A percentile compares a stretch with the other conserved stretches of the same genome.
These are phyloP conservation scores for Tigriopus californicus DNA, from an alignment of 2,888 invertebrate species.

Conservation along the genomic window DNA sequence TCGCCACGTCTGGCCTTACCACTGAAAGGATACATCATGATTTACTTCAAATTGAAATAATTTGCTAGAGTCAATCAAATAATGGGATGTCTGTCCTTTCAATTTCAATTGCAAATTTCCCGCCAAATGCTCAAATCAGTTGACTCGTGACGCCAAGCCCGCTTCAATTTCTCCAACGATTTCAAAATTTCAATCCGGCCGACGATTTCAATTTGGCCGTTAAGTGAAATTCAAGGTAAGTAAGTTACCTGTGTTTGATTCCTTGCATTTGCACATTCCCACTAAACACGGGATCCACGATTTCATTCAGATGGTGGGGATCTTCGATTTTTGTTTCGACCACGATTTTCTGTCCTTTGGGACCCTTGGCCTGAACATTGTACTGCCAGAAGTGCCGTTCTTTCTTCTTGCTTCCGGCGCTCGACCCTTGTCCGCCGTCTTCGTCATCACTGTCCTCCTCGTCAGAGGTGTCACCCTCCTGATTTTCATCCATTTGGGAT, in stretches of 20 bases:
- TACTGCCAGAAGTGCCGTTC: slow-evolving; percentile 95
- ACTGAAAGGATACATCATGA: slow-evolving; percentile 29
- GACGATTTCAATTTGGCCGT: too few species aligned
- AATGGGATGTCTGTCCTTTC: too few species aligned
- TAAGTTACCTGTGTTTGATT: slow-evolving; percentile 66
- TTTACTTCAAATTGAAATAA: too few species aligned
- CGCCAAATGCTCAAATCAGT: neutral
- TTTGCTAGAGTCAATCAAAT: too few species aligned
- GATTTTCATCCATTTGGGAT: neutral
- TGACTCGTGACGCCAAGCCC: too few species aligned
- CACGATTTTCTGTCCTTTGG: slow-evolving; percentile 75
- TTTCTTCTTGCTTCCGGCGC: slow-evolving; percentile 36
- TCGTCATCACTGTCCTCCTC: neutral
- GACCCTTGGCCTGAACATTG: slow-evolving; percentile 87
- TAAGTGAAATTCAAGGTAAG: slow-evolving; percentile 11
- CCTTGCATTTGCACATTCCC: slow-evolving; percentile 74
- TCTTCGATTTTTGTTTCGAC: slow-evolving; percentile 68
- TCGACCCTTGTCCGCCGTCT: slow-evolving; percentile 54
- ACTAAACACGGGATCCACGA: slow-evolving; percentile 91
- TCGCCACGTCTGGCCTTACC: slow-evolving; percentile 89
- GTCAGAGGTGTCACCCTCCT: neutral
- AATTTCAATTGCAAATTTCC: neutral
- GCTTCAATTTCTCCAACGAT: too few species aligned
- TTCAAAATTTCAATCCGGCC: too few species aligned
- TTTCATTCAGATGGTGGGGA: slow-evolving; percentile 70